Percentiles rank a stretch among this genome's conserved stretches.
phyloP scores from a whole-genome alignment of 2,113 vertebrate species.

The Hymenochirus boettgeri region DNA sequence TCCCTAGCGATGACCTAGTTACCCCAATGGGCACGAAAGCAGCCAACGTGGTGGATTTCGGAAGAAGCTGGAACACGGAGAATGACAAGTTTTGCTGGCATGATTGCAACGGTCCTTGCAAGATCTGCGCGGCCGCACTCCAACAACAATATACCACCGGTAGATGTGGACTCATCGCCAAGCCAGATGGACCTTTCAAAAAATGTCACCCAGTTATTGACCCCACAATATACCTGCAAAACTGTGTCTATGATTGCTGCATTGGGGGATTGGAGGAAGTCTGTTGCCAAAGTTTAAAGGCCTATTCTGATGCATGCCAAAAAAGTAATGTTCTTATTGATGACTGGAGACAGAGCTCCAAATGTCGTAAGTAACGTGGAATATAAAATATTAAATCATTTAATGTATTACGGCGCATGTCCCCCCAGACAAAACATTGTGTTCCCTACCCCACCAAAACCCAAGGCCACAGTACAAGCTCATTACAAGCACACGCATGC shows the following conservation, averaged over 20 bases:
- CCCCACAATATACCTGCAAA: conserved; percentile 48
- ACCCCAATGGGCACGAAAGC: conserved; percentile 41
- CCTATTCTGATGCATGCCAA: conserved; percentile 57
- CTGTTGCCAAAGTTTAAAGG: conserved; percentile 57
- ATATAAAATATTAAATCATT: too few species aligned
- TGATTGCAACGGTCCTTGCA: conserved; percentile 53
- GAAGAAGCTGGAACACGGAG: conserved; percentile 47
- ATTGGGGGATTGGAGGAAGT: conserved; percentile 51
- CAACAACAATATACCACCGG: not conserved
- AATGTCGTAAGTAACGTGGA: conserved; percentile 63
- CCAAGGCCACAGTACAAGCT: too few species aligned
- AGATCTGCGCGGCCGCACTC: conserved; percentile 45
- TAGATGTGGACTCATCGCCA: conserved; percentile 56
- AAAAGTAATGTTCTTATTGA: conserved; percentile 47
- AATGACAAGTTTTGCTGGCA: conserved; percentile 45
- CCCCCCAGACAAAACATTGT: too few species aligned
- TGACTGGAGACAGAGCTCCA: conserved; percentile 54
- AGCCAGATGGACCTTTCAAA: conserved; percentile 46
- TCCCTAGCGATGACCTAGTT: conserved; percentile 43
- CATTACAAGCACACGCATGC: too few species aligned
- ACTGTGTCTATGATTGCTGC: conserved; percentile 50
- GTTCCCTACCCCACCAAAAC: too few species aligned
- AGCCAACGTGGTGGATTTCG: conserved; percentile 38
- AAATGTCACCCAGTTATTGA: conserved; percentile 20
- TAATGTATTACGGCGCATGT: too few species aligned